Conservation (phyloP, 1,140 invertebrate species). For the Maniola jurtina region DNA sequence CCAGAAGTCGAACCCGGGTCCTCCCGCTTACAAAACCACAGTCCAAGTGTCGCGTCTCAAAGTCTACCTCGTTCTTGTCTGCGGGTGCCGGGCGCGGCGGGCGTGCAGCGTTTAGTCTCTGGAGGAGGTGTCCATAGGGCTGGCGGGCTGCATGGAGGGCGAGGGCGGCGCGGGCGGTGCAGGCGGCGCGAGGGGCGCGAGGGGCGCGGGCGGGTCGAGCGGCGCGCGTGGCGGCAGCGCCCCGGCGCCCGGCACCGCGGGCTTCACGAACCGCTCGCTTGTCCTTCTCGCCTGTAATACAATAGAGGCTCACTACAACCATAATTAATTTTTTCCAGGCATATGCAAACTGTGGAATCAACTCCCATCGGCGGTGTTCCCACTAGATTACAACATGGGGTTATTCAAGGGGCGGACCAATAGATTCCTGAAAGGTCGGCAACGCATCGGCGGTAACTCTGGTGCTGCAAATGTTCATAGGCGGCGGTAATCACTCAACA, state of each 20-base stretch:
- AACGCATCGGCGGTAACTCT: too few species aligned
- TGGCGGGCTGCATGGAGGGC: slow-evolving; percentile 80
- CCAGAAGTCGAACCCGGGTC: too few species aligned
- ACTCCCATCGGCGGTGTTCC: too few species aligned
- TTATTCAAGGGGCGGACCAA: too few species aligned
- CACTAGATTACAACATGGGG: too few species aligned
- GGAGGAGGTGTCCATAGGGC: slow-evolving; percentile 83
- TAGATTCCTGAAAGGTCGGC: too few species aligned
- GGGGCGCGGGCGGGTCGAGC: slow-evolving; percentile 77
- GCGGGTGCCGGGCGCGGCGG: not conserved
- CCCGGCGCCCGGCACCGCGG: slow-evolving; percentile 51
- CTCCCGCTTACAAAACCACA: too few species aligned
- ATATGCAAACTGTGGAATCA: too few species aligned
- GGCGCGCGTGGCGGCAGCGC: slow-evolving; percentile 45
- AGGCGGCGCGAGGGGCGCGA: slow-evolving; percentile 35
- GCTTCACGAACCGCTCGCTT: slow-evolving; percentile 86
- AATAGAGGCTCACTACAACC: slow-evolving; percentile 10
- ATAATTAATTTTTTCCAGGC: too few species aligned
- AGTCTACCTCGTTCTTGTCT: not conserved
- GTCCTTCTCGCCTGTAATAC: slow-evolving; percentile 80
- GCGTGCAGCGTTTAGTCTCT: slow-evolving; percentile 48
- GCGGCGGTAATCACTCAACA: too few species aligned
- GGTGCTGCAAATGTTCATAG: too few species aligned
- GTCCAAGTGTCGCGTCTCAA: too few species aligned
- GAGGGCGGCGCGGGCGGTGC: slow-evolving; percentile 40